phyloP scores from a whole-genome alignment of 2,888 invertebrate species.

The Acronicta psi region DNA sequence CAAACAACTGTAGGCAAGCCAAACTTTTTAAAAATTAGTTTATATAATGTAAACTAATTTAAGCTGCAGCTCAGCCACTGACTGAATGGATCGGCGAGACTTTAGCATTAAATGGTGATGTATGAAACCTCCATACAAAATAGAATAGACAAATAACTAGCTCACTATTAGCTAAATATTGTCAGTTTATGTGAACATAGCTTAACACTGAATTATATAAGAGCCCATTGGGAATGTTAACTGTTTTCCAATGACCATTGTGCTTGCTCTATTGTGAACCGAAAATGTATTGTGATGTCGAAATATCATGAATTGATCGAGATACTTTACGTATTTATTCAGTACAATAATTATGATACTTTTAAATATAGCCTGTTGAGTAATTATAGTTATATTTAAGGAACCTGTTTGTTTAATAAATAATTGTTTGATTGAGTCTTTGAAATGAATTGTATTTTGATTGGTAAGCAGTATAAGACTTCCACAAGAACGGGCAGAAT shows the following conservation, averaged over 20 bases:
- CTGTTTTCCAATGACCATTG: slow-evolving; percentile 44
- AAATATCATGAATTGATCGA: slow-evolving; percentile 26
- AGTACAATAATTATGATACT: slow-evolving; percentile 7
- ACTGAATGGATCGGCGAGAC: too few relatives aligned
- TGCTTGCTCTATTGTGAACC: slow-evolving; percentile 36
- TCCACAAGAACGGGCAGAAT: too few relatives aligned
- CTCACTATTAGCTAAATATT: background rate
- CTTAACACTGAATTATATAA: slow-evolving; percentile 3
- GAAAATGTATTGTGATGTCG: slow-evolving; percentile 35
- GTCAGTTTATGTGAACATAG: background rate
- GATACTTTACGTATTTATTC: slow-evolving; percentile 20
- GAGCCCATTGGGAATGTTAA: slow-evolving; percentile 18
- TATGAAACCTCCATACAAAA: too few relatives aligned
- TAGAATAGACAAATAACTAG: background rate
- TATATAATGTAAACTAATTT: too few relatives aligned
- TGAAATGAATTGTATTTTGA: too few relatives aligned
- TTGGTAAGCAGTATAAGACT: too few relatives aligned
- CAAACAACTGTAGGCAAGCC: too few relatives aligned
- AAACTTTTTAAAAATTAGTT: too few relatives aligned
- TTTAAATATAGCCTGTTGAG: background rate
- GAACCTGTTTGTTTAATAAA: background rate
- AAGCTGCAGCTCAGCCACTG: too few relatives aligned
- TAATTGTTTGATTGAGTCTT: too few relatives aligned
- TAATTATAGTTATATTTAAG: background rate
- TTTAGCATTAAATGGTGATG: too few relatives aligned